Percentiles rank a stretch among this genome's conserved stretches.
Conservation (phyloP, 30 jellyfish, hydroid and myxozoan species). For the Turritopsis dohrnii region DNA sequence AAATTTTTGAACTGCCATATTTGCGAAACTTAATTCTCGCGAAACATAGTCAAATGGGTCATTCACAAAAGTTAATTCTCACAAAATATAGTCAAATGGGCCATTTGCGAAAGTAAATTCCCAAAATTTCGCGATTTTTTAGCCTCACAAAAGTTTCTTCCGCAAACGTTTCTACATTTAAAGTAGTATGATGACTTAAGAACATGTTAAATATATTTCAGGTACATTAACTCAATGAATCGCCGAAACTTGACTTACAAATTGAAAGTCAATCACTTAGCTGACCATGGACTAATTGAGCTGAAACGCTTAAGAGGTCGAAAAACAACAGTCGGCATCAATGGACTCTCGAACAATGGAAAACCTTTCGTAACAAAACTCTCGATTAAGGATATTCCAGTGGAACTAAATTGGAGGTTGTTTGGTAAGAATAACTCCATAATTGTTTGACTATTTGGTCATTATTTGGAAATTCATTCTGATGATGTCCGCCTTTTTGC, state of each 20-base stretch:
- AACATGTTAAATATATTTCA: not conserved
- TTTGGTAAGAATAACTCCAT: slow-evolving; percentile 12
- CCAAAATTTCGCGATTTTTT: too few species aligned
- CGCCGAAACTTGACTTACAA: slow-evolving; percentile 28
- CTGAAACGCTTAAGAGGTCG: slow-evolving; percentile 38
- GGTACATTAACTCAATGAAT: slow-evolving; percentile 49
- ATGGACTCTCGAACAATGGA: slow-evolving; percentile 12
- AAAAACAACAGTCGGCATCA: not conserved
- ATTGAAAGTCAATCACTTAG: slow-evolving; percentile 41
- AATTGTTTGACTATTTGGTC: not conserved
- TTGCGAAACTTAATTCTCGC: too few species aligned
- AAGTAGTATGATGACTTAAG: too few species aligned
- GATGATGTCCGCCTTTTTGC: not conserved
- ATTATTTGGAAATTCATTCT: not conserved
- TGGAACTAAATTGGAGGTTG: slow-evolving; percentile 41
- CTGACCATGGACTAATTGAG: slow-evolving; percentile 33
- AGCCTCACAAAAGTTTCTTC: too few species aligned
- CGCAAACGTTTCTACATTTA: too few species aligned
- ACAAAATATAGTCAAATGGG: too few species aligned
- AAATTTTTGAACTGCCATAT: too few species aligned
- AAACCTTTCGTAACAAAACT: slow-evolving; percentile 27
- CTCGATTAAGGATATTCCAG: slow-evolving; percentile 24
- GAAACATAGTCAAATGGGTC: too few species aligned
- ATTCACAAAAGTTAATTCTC: too few species aligned
- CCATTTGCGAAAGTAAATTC: too few species aligned